Evolutionary conservation across 2,797 vertebrate species (phyloP), one percentile per base, ranked within the genome.

Genomic region (Acomys russatus): DNA sequence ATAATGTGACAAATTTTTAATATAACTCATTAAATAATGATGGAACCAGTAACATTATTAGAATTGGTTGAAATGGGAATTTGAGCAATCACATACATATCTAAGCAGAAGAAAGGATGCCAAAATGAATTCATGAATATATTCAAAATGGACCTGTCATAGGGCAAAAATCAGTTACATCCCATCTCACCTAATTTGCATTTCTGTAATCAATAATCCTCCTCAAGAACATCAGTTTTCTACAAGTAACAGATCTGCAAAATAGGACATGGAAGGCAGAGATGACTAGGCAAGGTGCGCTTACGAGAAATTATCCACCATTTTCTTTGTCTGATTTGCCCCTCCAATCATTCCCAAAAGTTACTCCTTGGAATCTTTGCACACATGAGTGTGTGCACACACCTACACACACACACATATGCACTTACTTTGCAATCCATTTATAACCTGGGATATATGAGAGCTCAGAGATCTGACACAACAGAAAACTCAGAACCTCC

Each of bases 21-120:
- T n/a, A 15, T 59, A 91, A 49, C 44, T 76, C 85, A n/a, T 86
- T 82, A 71, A 92, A 11, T 63, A 89, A 87, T 30, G 56, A 89
- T 51, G 77, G 87, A 94, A 63, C 33, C 11, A 44, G 51, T 66
- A 68, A 73, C 18, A 33, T 89, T 54, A 25, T 78, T 71, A 33
- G 61, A 74, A 71, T 10, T 59, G 14, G 12, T 71, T 88, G 74
- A 88, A 73, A 84, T 30, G 15, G n/a, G n/a, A 76, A 61, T 61
- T 74, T 20, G 15, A 71, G 91, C 59, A 92, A 76, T 33, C 59
- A 76, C 56, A 59, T 35, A 35, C 44, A 87, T 91, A 14, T 20
- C 22, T 59, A 64, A 30, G 6, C 59, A 66, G 22, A n/a, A 56
- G 84, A 77, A 88, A 56, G 15, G 56, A 88, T 12, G 30, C 25